Percentiles rank a stretch among this genome's conserved stretches.
Evolutionary conservation across 1,140 invertebrate genomes (phyloP).

Genomic region (Sinella curviseta): DNA sequence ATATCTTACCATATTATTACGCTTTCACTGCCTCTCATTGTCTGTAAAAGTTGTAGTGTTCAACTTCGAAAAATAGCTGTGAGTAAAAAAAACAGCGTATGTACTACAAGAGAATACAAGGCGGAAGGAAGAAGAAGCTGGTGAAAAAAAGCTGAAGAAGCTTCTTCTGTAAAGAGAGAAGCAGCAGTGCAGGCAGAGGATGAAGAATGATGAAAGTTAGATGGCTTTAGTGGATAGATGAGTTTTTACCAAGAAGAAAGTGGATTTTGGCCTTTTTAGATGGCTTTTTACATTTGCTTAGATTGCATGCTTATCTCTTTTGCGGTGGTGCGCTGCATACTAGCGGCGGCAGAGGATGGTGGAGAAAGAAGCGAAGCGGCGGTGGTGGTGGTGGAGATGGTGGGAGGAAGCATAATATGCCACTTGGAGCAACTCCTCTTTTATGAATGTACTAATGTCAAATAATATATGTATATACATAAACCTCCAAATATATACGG

Average conservation of each 20-base stretch:
- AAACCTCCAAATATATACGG: too few relatives aligned
- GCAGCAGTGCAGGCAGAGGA: background rate
- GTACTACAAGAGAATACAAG: background rate
- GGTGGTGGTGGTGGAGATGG: background rate
- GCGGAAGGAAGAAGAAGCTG: background rate
- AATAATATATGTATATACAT: background rate
- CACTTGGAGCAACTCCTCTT: background rate
- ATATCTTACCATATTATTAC: background rate
- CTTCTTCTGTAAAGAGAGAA: background rate
- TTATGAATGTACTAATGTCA: background rate
- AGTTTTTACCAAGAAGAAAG: background rate
- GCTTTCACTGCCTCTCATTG: background rate
- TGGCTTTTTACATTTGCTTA: background rate
- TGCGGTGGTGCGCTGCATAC: too few relatives aligned
- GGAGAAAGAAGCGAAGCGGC: background rate
- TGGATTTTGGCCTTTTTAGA: background rate
- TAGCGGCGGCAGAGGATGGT: background rate
- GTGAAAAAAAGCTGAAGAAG: background rate
- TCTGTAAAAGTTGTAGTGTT: background rate
- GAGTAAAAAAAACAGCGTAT: background rate
- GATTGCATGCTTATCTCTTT: background rate
- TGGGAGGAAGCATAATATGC: background rate
- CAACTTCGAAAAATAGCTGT: background rate
- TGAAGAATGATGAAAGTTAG: constrained; percentile 19
- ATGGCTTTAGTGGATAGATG: constrained; percentile 16